Evolutionary conservation across 2,888 invertebrate species (phyloP).

Genomic region (Aricia artaxerxes): DNA sequence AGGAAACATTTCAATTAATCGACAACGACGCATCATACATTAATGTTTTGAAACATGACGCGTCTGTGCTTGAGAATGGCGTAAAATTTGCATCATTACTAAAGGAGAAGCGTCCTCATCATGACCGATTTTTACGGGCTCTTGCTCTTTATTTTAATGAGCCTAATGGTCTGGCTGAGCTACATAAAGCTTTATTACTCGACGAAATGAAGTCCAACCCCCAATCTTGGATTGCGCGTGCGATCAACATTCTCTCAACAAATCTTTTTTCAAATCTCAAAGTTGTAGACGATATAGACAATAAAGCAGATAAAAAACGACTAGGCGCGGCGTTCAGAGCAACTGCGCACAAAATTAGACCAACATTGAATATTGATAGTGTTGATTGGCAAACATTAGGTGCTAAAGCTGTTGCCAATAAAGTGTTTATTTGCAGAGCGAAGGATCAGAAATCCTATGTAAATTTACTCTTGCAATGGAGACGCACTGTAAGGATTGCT

Average conservation of each 20-base stretch:
- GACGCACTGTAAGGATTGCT: constrained; percentile 50
- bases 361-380: constrained; percentile 47
- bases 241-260: constrained; percentile 42
- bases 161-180: constrained; percentile 49
- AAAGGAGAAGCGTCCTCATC: constrained; percentile 39
- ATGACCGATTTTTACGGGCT: constrained; percentile 51
- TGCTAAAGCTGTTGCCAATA: constrained; percentile 55
- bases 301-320: constrained; percentile 35
- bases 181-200: constrained; percentile 42
- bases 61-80: constrained; percentile 45
- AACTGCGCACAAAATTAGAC: constrained; percentile 52
- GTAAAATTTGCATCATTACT: constrained; percentile 45
- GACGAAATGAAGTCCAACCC: constrained; percentile 32
- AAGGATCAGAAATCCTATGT: constrained; percentile 45
- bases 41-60: constrained; percentile 58
- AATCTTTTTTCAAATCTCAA: constrained; percentile 34
- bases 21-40: constrained; percentile 54
- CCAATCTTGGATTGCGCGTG: constrained; percentile 40
- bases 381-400: constrained; percentile 52
- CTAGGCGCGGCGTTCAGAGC: constrained; percentile 50
- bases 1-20: constrained; percentile 49
- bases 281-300: constrained; percentile 38
- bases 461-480: constrained; percentile 47
- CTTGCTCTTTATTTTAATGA: constrained; percentile 57
- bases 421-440: constrained; percentile 46